These are phyloP conservation scores for Leptodactylus fuscus DNA, from an alignment of 2,113 vertebrate genomes.

Conservation along the genomic window DNA sequence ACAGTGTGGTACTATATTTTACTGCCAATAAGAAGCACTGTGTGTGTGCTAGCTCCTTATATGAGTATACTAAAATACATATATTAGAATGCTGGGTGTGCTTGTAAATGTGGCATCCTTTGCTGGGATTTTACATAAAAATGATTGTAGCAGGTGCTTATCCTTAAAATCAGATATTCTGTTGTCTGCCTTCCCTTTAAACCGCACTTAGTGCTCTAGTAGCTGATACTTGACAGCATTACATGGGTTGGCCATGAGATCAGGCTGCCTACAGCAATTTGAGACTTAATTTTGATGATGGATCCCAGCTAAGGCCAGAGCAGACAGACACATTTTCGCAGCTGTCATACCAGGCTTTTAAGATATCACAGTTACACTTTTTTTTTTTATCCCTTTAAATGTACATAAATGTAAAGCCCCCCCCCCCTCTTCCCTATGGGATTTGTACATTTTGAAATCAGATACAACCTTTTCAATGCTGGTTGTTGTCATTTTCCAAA, in stretches of 20 bases:
- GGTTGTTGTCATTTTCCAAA: neutral
- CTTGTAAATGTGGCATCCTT: neutral
- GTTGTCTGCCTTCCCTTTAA: neutral
- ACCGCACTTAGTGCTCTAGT: neutral
- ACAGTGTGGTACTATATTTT: neutral
- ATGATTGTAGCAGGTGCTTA: neutral
- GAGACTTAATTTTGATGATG: conserved; percentile 34
- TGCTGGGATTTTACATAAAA: neutral
- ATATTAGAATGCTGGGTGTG: neutral
- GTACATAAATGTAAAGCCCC: neutral
- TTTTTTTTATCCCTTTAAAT: neutral
- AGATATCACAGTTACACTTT: conserved; percentile 32
- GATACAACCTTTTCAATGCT: neutral
- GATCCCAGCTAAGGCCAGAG: conserved; percentile 27
- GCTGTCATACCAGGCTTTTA: conserved; percentile 30
- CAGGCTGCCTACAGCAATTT: conserved; percentile 23
- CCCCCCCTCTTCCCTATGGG: neutral
- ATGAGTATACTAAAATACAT: neutral
- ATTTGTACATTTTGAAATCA: neutral
- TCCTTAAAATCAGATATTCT: neutral
- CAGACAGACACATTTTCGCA: conserved; percentile 40
- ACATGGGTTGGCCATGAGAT: conserved; percentile 35
- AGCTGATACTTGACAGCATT: neutral
- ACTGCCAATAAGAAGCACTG: neutral
- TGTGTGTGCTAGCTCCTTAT: neutral